Evolutionary conservation across 2,888 invertebrate genomes (phyloP).

Genomic region (Lochmaea capreae): DNA sequence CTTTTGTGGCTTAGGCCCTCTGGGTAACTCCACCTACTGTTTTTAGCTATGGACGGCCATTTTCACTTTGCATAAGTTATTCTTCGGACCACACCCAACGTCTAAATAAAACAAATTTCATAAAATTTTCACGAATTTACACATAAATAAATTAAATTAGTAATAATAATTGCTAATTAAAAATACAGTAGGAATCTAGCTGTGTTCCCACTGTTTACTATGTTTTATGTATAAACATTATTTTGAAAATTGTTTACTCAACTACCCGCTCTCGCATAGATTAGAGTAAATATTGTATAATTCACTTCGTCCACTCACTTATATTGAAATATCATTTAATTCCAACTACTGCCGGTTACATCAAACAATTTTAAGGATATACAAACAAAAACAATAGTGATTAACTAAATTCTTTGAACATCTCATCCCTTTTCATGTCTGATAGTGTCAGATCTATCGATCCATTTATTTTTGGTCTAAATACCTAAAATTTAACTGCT

Average conservation of each 20-base stretch:
- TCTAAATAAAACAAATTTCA: slow-evolving; percentile 49
- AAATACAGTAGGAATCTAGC: slow-evolving; percentile 36
- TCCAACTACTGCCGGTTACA: neutral
- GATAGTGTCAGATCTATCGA: too few relatives aligned
- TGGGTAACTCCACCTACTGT: slow-evolving; percentile 64
- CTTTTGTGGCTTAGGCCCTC: slow-evolving; percentile 65
- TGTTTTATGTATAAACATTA: slow-evolving; percentile 49
- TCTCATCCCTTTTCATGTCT: too few relatives aligned
- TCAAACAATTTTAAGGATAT: neutral
- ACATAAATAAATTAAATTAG: slow-evolving; percentile 53
- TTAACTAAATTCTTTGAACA: too few relatives aligned
- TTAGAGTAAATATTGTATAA: slow-evolving; percentile 36
- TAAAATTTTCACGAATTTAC: slow-evolving; percentile 49
- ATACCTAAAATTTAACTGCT: too few relatives aligned
- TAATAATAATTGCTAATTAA: slow-evolving; percentile 51
- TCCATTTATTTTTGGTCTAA: too few relatives aligned
- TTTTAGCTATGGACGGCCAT: slow-evolving; percentile 65
- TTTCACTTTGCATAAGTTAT: slow-evolving; percentile 66
- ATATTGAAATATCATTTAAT: neutral
- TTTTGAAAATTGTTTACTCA: slow-evolving; percentile 47
- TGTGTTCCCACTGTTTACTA: slow-evolving; percentile 36
- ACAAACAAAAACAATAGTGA: too few relatives aligned
- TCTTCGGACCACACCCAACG: slow-evolving; percentile 61
- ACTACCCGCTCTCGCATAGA: slow-evolving; percentile 31
- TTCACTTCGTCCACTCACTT: neutral